Evolutionary conservation across 2,113 vertebrate species (phyloP), one percentile per base, ranked within the genome.

Genomic region (Zootoca vivipara): DNA sequence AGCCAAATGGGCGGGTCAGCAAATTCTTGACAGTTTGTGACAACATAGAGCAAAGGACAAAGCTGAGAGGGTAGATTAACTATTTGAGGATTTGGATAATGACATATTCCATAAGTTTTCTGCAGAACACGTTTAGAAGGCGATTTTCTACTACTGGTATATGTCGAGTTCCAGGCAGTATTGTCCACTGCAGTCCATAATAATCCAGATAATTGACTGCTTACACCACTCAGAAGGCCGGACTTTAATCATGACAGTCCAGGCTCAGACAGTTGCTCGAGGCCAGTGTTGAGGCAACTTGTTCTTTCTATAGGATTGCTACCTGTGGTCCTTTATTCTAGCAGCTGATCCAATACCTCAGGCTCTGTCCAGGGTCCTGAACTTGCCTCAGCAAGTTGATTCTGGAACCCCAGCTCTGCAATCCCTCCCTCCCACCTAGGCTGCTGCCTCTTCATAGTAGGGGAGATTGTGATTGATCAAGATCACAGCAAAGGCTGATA

Each of bases 11-110:
- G 38, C 78, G n/a, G 81, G 81, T 88, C 81, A 88, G 87, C 73
- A 75, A 22, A 69, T 83, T 88, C 73, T 83, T 83, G 87, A 88
- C 87, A 88, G 87, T 22, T 24, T 30, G 73, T 78, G 81, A 78
- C 81, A 78, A 69, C 38, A 42, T 38, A 69, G 73, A 77, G 62
- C 73, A 83, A 88, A 83, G 81, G 81, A 40, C 62, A 78, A 77
- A 69, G 5, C 9, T 33, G n/a, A 56, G 24, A 30, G 73, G 73
- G 22, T 40, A 24, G 73, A 67, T 88, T 77, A 83, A 83, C n/a
- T 40, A 52, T 7, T 65, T 77, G n/a, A 9, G 38, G 58, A 28
- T 35, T 20, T 65, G 38, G 70, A 75, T 52, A 42, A 40, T 62
- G 33, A 78, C 22, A 69, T 22, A 35, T 83, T 69, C 24, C 10